Conservation (phyloP, 2,113 vertebrate genomes). For the Mormyrus iriodes region DNA sequence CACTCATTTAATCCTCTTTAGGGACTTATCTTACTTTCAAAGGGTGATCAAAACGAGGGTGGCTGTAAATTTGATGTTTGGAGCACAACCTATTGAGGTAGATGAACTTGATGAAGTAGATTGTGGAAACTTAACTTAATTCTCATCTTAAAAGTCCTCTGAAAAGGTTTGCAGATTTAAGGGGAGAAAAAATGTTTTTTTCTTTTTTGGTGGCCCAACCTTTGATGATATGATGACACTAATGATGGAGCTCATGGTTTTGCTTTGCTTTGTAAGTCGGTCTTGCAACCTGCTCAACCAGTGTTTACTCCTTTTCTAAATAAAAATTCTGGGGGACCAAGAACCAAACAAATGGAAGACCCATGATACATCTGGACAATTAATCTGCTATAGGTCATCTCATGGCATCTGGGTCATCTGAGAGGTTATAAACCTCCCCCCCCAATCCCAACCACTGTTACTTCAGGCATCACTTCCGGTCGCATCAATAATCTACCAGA, state of each 20-base stretch:
- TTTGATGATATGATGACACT: not conserved
- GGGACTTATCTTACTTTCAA: constrained; percentile 28
- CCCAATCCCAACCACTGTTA: not conserved
- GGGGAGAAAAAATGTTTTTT: not conserved
- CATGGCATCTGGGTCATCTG: not conserved
- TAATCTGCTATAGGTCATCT: not conserved
- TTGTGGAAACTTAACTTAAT: not conserved
- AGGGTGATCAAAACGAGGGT: constrained; percentile 7
- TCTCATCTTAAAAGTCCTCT: not conserved
- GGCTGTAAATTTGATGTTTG: not conserved
- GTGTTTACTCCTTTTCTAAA: not conserved
- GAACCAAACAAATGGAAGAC: not conserved
- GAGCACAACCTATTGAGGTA: not conserved
- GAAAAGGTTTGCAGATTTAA: not conserved
- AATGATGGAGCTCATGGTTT: not conserved
- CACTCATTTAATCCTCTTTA: constrained; percentile 32
- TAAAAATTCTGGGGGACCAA: not conserved
- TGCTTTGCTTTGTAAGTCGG: not conserved
- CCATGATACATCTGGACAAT: not conserved
- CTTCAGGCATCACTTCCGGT: not conserved
- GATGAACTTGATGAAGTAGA: not conserved
- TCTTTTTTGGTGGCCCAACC: not conserved
- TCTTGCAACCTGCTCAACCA: not conserved
- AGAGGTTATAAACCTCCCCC: not conserved
- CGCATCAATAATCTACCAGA: not conserved